phyloP scores from a whole-genome alignment of 2,797 vertebrate species.

The Diglossa cyanea region DNA sequence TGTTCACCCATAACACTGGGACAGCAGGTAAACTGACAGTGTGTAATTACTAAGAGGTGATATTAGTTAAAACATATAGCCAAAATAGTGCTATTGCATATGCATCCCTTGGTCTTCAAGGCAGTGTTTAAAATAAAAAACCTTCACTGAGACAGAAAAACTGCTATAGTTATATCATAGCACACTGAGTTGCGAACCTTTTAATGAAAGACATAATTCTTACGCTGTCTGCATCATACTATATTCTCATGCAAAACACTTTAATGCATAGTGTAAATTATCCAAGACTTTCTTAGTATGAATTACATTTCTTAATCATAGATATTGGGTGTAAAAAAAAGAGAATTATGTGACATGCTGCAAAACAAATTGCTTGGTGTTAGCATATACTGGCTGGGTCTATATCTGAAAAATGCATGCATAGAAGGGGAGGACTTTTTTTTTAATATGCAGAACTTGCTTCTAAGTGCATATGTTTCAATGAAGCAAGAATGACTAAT shows the following conservation, averaged over 20 bases:
- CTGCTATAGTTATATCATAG: slow-evolving; percentile 72
- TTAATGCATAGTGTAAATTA: slow-evolving; percentile 78
- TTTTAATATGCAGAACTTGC: slow-evolving; percentile 1
- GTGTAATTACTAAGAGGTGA: slow-evolving; percentile 69
- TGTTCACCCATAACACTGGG: slow-evolving; percentile 73
- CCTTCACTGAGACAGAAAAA: slow-evolving; percentile 75
- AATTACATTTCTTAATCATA: slow-evolving; percentile 79
- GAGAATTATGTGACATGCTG: slow-evolving; percentile 65
- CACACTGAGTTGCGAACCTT: slow-evolving; percentile 76
- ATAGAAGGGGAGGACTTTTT: background rate
- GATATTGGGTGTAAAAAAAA: slow-evolving; percentile 61
- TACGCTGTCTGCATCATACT: slow-evolving; percentile 73
- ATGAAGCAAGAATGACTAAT: slow-evolving; percentile 26
- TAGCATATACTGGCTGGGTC: slow-evolving; percentile 42
- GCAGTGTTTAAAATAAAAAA: slow-evolving; percentile 76
- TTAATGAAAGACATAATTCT: slow-evolving; percentile 82
- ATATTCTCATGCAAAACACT: slow-evolving; percentile 81
- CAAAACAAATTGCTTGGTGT: slow-evolving; percentile 59
- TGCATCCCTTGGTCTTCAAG: slow-evolving; percentile 69
- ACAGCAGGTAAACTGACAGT: slow-evolving; percentile 71
- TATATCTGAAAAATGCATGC: slow-evolving; percentile 27
- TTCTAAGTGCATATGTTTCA: slow-evolving; percentile 22
- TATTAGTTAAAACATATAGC: slow-evolving; percentile 73
- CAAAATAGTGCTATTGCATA: slow-evolving; percentile 49
- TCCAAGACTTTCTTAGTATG: slow-evolving; percentile 73